Base-by-base conservation (phyloP, 2,797 vertebrate genomes). In the Protosalanx chinensis region DNA sequence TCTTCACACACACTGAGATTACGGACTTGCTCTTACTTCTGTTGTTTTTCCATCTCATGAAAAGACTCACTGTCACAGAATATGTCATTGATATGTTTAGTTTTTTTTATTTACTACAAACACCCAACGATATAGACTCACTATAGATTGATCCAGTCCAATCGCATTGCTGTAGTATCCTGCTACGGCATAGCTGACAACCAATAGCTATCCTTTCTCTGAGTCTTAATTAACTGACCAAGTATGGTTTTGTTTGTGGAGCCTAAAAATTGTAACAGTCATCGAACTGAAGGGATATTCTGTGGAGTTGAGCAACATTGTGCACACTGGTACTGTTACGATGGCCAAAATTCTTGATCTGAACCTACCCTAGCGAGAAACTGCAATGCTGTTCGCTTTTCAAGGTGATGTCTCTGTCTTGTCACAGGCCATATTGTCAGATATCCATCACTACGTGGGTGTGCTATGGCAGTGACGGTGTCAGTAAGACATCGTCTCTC, bases 371-470 rank as follows among this genome's bases (percentile, higher is more conserved):
- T 77, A 81, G 84, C 85, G 78, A 5, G 13, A 1, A 56, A 79
- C 78, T 80, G 79, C 80, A 81, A 75, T n/a, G 6, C 75, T 67
- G 68, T 72, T 20, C 18, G 78, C 71, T 41, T 64, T 61, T 63
- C 83, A 75, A 73, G 72, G 82, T 84, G 90, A 88, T 86, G 81
- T 89, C 88, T 90, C 83, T 81, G 85, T 91, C 84, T 84, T 85
- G 87, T 89, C 87, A 76, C 69, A 66, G 76, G 67, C 66, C 80
- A 80, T 89, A 77, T 77, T 81, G 85, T 84, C 85, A 81, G 75
- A 80, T 80, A 89, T 89, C 87, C 83, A 84, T 91, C 88, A 89
- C 58, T 68, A 16, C 49, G 69, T 27, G 18, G 86, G 76, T 76
- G 83, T 74, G 82, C 86, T 83, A 85, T 76, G 73, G 78, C 82